These are phyloP conservation scores for Brachionus rotundiformis DNA, from an alignment of 1,140 invertebrate species.

Conservation along the genomic window DNA sequence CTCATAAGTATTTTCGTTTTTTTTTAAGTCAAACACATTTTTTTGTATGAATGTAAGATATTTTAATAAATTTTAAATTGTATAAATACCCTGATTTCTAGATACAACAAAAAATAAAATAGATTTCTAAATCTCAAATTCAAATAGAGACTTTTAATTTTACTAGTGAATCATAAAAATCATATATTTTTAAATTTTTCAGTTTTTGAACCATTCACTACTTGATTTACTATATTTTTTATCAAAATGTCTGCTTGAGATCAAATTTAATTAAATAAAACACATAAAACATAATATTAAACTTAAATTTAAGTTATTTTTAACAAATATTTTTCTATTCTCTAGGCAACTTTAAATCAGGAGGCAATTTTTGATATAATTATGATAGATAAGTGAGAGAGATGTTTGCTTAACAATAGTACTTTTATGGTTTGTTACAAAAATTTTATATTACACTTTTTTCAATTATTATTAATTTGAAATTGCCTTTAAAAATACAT, in stretches of 20 bases:
- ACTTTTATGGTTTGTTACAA: neutral
- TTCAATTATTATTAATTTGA: too few relatives aligned
- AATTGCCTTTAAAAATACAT: too few relatives aligned
- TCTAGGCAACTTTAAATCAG: neutral
- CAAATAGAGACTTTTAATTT: too few relatives aligned
- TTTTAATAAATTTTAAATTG: too few relatives aligned
- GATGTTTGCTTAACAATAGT: neutral
- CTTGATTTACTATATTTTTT: neutral
- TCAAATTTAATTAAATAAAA: neutral
- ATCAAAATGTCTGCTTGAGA: conserved; percentile 1
- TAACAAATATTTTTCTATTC: neutral
- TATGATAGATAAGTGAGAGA: neutral
- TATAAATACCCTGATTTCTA: too few relatives aligned
- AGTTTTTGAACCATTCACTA: neutral
- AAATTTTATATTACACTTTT: neutral
- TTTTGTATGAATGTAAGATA: neutral
- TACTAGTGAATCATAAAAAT: too few relatives aligned
- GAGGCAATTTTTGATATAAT: neutral
- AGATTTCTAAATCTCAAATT: too few relatives aligned
- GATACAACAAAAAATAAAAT: neutral
- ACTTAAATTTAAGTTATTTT: too few relatives aligned
- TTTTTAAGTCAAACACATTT: neutral
- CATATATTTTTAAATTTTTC: too few relatives aligned
- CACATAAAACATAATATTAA: too few relatives aligned
- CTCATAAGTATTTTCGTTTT: neutral